A percentile compares a stretch with the other conserved stretches of the same genome.
Evolutionary conservation across 92 coral and sea anemone species (phyloP).

Genomic region (Siderastrea radians): DNA sequence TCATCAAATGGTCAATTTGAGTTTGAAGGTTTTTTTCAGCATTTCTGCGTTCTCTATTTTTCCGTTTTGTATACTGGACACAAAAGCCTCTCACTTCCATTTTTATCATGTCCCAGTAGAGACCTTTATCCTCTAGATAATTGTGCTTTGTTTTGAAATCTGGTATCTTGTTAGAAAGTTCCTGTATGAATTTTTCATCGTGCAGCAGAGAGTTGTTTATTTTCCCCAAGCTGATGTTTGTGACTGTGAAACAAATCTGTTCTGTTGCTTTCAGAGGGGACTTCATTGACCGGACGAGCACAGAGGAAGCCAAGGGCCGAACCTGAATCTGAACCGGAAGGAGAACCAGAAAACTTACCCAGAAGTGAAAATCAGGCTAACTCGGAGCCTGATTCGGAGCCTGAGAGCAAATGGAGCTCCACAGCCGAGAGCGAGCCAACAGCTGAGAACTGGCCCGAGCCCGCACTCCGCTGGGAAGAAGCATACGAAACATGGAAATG

Average conservation of each 20-base stretch:
- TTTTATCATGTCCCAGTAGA: too few species aligned
- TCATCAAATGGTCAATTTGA: too few species aligned
- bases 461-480: constrained; percentile 79
- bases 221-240: too few species aligned
- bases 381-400: not conserved
- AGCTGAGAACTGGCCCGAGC: constrained; percentile 86
- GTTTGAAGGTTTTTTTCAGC: too few species aligned
- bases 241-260: not conserved
- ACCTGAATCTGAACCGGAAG: constrained; percentile 45
- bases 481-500: constrained; percentile 75
- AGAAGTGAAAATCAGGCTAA: not conserved
- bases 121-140: too few species aligned
- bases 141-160: too few species aligned
- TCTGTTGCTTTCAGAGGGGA: not conserved
- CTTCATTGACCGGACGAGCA: not conserved
- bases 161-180: too few species aligned
- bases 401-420: not conserved
- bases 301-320: constrained; percentile 30
- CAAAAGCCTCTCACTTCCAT: too few species aligned
- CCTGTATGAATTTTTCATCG: too few species aligned
- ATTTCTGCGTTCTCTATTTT: too few species aligned
- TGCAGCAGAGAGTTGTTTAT: too few species aligned
- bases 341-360: not conserved
- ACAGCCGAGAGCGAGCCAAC: constrained; percentile 5
- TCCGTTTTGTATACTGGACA: too few species aligned